These are phyloP conservation scores for Microtus ochrogaster DNA, from an alignment of 2,113 vertebrate genomes.

Conservation along the genomic window DNA sequence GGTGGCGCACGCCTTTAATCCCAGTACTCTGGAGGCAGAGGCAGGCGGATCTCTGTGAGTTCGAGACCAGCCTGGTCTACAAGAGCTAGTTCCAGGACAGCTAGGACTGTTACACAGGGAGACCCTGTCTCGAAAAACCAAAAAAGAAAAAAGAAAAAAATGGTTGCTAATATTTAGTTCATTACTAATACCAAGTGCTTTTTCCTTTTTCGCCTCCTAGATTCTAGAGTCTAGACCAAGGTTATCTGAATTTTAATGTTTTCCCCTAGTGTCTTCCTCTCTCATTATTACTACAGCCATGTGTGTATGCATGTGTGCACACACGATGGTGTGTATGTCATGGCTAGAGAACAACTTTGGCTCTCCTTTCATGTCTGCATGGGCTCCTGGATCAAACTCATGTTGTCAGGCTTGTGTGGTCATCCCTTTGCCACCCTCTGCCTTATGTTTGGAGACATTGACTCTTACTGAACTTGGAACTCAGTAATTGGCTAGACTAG, in stretches of 20 bases:
- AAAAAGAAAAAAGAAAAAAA: not conserved
- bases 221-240: not conserved
- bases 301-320: not conserved
- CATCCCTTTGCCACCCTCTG: no score
- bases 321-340: not conserved
- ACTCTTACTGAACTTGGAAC: not conserved
- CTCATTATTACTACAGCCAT: no score
- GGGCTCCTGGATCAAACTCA: no score
- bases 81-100: no score
- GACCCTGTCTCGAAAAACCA: no score
- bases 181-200: not conserved
- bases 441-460: not conserved
- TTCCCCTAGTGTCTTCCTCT: not conserved
- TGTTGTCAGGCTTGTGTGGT: not conserved
- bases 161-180: slow-evolving; percentile 15
- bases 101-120: no score
- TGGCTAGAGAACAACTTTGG: not conserved
- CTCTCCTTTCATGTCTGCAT: not conserved
- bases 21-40: no score
- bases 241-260: slow-evolving; percentile 33
- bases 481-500: not conserved
- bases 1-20: no score
- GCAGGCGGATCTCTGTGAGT: no score
- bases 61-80: no score
- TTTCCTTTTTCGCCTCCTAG: not conserved